Evolutionary conservation across 2,888 invertebrate genomes (phyloP).

Genomic region (Idaea straminata): DNA sequence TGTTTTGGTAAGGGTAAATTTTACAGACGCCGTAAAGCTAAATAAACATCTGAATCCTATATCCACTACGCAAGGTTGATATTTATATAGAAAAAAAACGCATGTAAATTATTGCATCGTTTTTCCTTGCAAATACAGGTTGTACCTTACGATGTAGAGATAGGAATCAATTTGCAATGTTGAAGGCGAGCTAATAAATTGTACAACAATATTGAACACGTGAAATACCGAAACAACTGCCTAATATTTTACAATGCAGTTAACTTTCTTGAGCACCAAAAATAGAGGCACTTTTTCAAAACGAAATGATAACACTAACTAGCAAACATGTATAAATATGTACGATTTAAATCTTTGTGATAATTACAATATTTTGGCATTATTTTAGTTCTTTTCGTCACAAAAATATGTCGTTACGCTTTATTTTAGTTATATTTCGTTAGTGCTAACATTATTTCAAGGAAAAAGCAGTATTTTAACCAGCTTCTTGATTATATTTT

Average conservation of each 20-base stretch:
- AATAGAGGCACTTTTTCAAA: neutral
- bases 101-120: neutral
- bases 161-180: neutral
- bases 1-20: neutral
- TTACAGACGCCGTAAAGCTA: neutral
- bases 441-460: neutral
- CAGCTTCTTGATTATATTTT: neutral
- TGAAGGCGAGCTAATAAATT: neutral
- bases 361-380: neutral
- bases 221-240: neutral
- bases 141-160: neutral
- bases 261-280: neutral
- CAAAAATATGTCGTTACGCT: neutral
- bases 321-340: neutral
- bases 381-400: neutral
- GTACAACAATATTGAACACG: neutral
- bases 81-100: neutral
- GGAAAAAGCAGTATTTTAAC: neutral
- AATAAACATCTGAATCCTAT: neutral
- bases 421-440: neutral
- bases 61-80: neutral
- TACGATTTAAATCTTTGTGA: neutral
- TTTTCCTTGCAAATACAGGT: no score
- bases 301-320: neutral
- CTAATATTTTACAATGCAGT: neutral